Base-by-base conservation (phyloP, 2,113 vertebrate genomes). In the Phylloscopus trochilus region DNA sequence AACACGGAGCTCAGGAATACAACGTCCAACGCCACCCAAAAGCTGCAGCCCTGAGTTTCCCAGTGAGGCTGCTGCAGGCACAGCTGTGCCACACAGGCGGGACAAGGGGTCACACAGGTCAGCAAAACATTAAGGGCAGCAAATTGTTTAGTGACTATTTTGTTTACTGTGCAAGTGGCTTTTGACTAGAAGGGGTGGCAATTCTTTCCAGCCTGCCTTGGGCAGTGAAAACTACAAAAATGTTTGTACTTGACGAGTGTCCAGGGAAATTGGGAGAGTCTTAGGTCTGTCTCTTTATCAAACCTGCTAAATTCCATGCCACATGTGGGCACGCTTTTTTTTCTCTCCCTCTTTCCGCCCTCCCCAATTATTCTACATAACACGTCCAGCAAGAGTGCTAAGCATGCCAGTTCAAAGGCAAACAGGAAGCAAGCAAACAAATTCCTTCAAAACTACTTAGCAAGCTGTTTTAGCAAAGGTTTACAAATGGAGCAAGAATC, bases 101-200 rank as follows among this genome's bases (percentile, higher is more conserved):
- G 73, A 83, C 31, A 35, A 28, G 21, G 56, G 87, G 85, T 86
- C 91, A 89, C 0, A 0, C 46, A 33, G 70, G 87, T 35, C 95
- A 95, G 24, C 84, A 83, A 96, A 93, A 85, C 64, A 96, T 70
- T 87, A 94, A 70, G 53, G 90, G 63, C 69, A 92, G 78, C 93
- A 90, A 92, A 94, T 85, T 88, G 92, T 95, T 94, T 75, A 87
- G 85, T 18, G 58, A 52, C 75, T 62, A 8, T 83, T 93, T 90
- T 91, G 92, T 95, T 95, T 95, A 80, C 69, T 22, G 69, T n/a
- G 59, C 72, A 51, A 95, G 72, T 68, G 83, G 80, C 67, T 92
- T 92, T 83, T 89, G 69, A 83, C 63, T 52, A 72, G 44, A 41
- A 83, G 37, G 35, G 21, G 62, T 4, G 7, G 39, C n/a, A 93